Evolutionary conservation across 1,140 invertebrate species (phyloP), one percentile per base, ranked within the genome.

Genomic region (Galleria mellonella): DNA sequence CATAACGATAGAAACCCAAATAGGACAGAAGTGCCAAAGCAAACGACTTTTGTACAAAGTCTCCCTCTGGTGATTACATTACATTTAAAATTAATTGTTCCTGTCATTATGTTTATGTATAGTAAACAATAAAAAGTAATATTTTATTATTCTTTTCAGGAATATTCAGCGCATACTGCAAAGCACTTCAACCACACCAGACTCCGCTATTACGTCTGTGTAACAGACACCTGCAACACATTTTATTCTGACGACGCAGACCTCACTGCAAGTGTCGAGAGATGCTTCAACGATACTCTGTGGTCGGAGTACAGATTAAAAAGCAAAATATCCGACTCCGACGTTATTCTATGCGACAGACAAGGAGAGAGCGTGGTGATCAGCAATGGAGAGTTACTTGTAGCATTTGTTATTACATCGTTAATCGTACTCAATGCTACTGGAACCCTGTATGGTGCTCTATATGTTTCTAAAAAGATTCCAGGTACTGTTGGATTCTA

Each of bases 181-280:
- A 56, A 31, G 14, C 70, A 72, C 43, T 74, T 52, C 40, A 70
- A 78, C 46, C 68, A 67, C 23, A 49, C 65, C 9, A 36, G 48
- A 44, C 17, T 78, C 14, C 40, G 55, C 42, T 47, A 62, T 28
- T 64, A 72, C 0, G 32, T 79, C 0, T 75, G 72, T 40, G 43
- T 72, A 5, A 55, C 57, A 3, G 37, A 61, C 9, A 59, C 53
- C 6, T 79, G 72, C 39, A 15, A 12, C 28, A 12, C 61, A 9
- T 30, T 51, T 29, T 52, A 55, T 36, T 40, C 47, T 6, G 30
- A 32, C 32, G 39, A 53, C 23, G 51, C 39, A 43, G 39, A 48
- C 50, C 42, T 45, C 41, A 38, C 5, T 13, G 5, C 36, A 0
- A 10, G 32, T 37, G 37, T 64, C 43, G 63, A 65, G 33, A 48